Evolutionary conservation across 2,113 vertebrate species (phyloP), one percentile per base, ranked within the genome.

Genomic region (Rattus rattus): DNA sequence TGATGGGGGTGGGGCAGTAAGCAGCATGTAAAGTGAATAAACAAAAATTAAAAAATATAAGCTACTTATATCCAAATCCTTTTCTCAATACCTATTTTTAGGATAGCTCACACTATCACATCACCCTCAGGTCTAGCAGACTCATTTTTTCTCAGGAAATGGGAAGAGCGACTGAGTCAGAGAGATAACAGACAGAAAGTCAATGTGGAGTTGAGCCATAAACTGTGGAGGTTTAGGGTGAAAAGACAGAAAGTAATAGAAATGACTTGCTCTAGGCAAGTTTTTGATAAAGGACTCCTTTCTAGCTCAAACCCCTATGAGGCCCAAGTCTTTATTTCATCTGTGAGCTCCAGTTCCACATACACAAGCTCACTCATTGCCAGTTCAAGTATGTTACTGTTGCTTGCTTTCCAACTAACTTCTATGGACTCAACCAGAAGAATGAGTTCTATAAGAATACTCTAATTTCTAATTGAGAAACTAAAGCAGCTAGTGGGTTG

Each of bases 81-180:
- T 69, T 96, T 88, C 54, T 88, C 16, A 91, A 39, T 0, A 88
- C n/a, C 49, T 81, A 75, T 59, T 85, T 88, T 94, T 47, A 24
- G 49, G 33, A 76, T 22, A 89, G 76, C 3, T 56, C 67, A 94
- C 47, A 89, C 8, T 87, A 59, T 94, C 61, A 83, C 3, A 36
- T 36, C 49, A 86, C 0, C 36, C 12, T 2, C 87, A 30, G 5
- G 49, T 54, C 67, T 90, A 86, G 12, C 65, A 92, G 75, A 75
- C 20, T 63, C n/a, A 85, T 87, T 90, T 97, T 43, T 96, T 52
- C 30, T 86, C 33, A 95, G 49, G 56, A 96, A 93, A 96, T 69
- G 43, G 11, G 24, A 92, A 91, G 39, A 89, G 28, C 0, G 33
- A 52, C 19, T 72, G 16, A 80, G n/a, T 93, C 81, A 72, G 24